Evolutionary conservation across 92 coral and sea anemone genomes (phyloP).

Genomic region (Epizoanthus illoricatus): DNA sequence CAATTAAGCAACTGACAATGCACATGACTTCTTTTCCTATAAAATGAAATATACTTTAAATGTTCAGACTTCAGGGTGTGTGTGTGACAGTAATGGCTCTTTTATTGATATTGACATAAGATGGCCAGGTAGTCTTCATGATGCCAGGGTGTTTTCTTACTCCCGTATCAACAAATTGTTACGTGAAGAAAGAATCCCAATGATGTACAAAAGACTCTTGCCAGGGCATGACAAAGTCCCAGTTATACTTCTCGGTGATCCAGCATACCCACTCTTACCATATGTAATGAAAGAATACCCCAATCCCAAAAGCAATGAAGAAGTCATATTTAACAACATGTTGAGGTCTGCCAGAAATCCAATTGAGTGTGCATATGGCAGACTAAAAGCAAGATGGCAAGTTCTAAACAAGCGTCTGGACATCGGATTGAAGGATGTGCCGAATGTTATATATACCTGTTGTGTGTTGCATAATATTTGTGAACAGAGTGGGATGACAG

Average conservation of each 20-base stretch:
- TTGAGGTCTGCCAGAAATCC: slow-evolving; percentile 45
- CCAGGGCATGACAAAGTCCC: slow-evolving; percentile 46
- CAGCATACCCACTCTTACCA: slow-evolving; percentile 51
- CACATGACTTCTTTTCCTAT: too few species aligned
- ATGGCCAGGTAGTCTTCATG: too few species aligned
- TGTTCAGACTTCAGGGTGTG: too few species aligned
- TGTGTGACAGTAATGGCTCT: too few species aligned
- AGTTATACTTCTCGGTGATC: slow-evolving; percentile 41
- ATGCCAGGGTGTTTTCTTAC: slow-evolving; percentile 6
- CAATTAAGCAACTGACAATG: too few species aligned
- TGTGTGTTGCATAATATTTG: too few species aligned
- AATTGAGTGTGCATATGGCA: slow-evolving; percentile 40
- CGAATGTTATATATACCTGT: too few species aligned
- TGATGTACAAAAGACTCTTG: slow-evolving; percentile 28
- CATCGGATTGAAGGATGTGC: not conserved
- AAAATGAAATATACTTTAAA: too few species aligned
- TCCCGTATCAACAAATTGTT: slow-evolving; percentile 30
- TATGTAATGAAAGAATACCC: slow-evolving; percentile 49
- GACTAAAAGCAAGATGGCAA: not conserved
- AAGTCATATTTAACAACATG: slow-evolving; percentile 55
- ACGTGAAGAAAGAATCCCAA: slow-evolving; percentile 41
- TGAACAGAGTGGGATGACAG: too few species aligned
- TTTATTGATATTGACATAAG: too few species aligned
- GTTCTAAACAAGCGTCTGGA: not conserved
- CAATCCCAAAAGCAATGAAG: slow-evolving; percentile 26